These are phyloP conservation scores for Muscicapa adusta DNA, from an alignment of 2,113 vertebrate species.

Conservation along the genomic window DNA sequence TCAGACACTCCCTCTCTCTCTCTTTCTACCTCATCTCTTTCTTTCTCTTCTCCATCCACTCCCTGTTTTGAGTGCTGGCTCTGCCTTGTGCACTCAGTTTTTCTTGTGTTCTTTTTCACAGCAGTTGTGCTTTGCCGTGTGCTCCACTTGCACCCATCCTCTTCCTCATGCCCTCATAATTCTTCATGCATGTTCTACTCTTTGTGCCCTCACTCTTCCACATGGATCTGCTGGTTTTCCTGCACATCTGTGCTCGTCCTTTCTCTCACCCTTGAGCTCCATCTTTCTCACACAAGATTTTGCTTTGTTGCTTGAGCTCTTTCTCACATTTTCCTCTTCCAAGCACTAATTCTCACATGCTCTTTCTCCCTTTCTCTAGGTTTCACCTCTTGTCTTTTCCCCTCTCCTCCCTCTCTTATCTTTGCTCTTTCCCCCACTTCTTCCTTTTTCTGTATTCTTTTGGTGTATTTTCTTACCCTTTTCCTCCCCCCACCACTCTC, in stretches of 20 bases:
- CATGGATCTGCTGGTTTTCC: background rate
- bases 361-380: background rate
- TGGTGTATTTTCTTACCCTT: background rate
- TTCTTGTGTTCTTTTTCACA: background rate
- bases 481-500: background rate
- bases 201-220: background rate
- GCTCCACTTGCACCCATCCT: background rate
- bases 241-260: background rate
- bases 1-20: background rate
- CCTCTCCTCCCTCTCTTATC: background rate
- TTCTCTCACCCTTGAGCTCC: background rate
- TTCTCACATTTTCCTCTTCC: background rate
- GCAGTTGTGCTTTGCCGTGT: rapidly evolving
- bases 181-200: background rate
- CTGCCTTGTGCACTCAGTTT: background rate
- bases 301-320: background rate
- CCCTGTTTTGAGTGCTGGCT: background rate
- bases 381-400: background rate
- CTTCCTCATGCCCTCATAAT: background rate
- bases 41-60: background rate
- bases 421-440: background rate
- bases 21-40: background rate
- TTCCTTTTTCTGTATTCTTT: background rate
- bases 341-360: background rate
- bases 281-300: background rate